Conservation (phyloP, 1,140 invertebrate genomes). For the Cylas formicarius region DNA sequence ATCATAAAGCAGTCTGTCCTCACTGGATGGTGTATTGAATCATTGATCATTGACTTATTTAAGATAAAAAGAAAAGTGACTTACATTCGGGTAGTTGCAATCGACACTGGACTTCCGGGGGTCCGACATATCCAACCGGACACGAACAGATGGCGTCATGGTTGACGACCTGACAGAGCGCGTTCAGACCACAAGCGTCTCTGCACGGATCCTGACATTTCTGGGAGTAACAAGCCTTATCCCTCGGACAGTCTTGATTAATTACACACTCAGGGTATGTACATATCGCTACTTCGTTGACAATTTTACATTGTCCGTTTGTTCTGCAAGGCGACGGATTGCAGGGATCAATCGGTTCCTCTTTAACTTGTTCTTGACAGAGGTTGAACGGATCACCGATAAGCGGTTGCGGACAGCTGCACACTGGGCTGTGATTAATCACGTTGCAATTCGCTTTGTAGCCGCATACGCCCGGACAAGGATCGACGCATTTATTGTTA, state of each 20-base stretch:
- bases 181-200: slow-evolving; percentile 76
- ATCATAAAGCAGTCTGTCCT: no score
- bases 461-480: slow-evolving; percentile 66
- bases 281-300: slow-evolving; percentile 62
- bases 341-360: slow-evolving; percentile 58
- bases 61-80: no score
- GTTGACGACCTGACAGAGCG: slow-evolving; percentile 73
- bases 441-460: slow-evolving; percentile 59
- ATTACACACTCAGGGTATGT: slow-evolving; percentile 80
- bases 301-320: slow-evolving; percentile 71
- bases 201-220: slow-evolving; percentile 77
- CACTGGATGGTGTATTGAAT: no score
- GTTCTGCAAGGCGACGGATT: slow-evolving; percentile 71
- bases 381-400: slow-evolving; percentile 70
- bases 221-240: slow-evolving; percentile 71
- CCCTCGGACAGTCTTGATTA: slow-evolving; percentile 73
- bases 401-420: slow-evolving; percentile 61
- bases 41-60: no score
- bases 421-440: slow-evolving; percentile 74
- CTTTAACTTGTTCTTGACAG: slow-evolving; percentile 48
- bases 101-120: slow-evolving; percentile 66
- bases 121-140: slow-evolving; percentile 71
- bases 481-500: slow-evolving; percentile 64
- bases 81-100: slow-evolving; percentile 38
- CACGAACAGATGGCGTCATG: slow-evolving; percentile 76